phyloP scores from a whole-genome alignment of 2,797 vertebrate genomes.

The Epinephelus awoara region DNA sequence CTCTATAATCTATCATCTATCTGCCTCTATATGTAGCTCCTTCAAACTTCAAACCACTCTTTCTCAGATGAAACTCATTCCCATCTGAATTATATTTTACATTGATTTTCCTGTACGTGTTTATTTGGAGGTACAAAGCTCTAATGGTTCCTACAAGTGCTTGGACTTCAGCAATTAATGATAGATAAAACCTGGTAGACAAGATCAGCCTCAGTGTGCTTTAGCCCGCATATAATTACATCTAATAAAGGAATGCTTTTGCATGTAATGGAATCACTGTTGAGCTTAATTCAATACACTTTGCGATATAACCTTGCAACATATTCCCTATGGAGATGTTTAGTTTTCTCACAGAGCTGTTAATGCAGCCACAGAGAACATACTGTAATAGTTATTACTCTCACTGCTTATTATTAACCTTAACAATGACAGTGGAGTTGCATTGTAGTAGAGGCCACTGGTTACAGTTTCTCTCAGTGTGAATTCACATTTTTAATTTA shows the following conservation, averaged over 20 bases:
- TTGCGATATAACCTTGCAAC: conserved; percentile 18
- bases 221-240: conserved; percentile 43
- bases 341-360: conserved; percentile 16
- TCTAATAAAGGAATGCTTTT: conserved; percentile 41
- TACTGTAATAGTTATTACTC: neutral
- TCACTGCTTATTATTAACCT: conserved; percentile 5
- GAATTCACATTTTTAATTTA: neutral
- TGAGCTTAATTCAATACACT: conserved; percentile 47
- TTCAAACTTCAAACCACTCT: conserved; percentile 46
- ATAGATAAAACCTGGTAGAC: conserved; percentile 28
- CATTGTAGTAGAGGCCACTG: neutral
- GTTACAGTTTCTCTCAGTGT: neutral
- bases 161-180: conserved; percentile 39
- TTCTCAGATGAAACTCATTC: conserved; percentile 53
- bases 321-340: conserved; percentile 20
- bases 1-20: conserved; percentile 70
- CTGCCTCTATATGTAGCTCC: conserved; percentile 55
- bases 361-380: conserved; percentile 22
- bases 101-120: conserved; percentile 48
- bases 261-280: conserved; percentile 35
- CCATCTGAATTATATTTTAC: conserved; percentile 37
- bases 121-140: conserved; percentile 27
- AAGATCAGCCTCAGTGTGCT: conserved; percentile 24
- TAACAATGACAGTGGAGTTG: neutral
- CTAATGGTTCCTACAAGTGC: conserved; percentile 17